Base-by-base conservation (phyloP, 2,797 vertebrate species). In the Psittacula derbiana region DNA sequence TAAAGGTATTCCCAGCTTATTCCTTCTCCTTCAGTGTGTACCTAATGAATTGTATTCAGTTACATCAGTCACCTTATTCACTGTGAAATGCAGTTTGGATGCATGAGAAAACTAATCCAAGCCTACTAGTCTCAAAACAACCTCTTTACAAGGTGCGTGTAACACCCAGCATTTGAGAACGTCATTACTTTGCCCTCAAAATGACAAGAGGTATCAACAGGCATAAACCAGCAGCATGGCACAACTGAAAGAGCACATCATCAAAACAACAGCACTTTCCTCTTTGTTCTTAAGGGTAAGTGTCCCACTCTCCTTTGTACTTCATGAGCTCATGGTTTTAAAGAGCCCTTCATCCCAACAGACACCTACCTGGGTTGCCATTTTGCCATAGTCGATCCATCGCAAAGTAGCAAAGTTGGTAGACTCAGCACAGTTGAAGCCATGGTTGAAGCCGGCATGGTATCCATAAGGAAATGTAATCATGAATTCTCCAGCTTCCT, bases 401-500 rank as follows among this genome's bases (percentile, higher is more conserved):
- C 99, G 98, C 82, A 99, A 97, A 0, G 99, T 99, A 90, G 99
- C 99, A 6, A 99, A 99, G 97, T 99, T 99, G 78, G 99, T 99
- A 28, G 99, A 99, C 90, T 99, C 99, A 0, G 99, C 99, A 1
- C 99, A 99, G 98, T 99, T 99, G 98, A 99, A 99, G 55, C 99
- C 99, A 1, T 99, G 99, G 60, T 99, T 99, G 97, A 99, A 99
- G 55, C 99, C 99, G 0, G 99, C 99, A 0, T 99, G 99, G 97
- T 99, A 99, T 49, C 99, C 99, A 0, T 99, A 99, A 7, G 99
- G 99, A 82, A 99, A 99, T 0, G 99, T 99, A 88, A 99, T 94
- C 99, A 99, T 99, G n/a, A 99, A 99, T 96, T 99, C 99, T 2
- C 99, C 99, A 0, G 99, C 99, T 40, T 99, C 99, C 95, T 99